Percentiles rank a stretch among this genome's conserved stretches.
phyloP scores from a whole-genome alignment of 2,113 vertebrate species.

The Arvicanthis niloticus region DNA sequence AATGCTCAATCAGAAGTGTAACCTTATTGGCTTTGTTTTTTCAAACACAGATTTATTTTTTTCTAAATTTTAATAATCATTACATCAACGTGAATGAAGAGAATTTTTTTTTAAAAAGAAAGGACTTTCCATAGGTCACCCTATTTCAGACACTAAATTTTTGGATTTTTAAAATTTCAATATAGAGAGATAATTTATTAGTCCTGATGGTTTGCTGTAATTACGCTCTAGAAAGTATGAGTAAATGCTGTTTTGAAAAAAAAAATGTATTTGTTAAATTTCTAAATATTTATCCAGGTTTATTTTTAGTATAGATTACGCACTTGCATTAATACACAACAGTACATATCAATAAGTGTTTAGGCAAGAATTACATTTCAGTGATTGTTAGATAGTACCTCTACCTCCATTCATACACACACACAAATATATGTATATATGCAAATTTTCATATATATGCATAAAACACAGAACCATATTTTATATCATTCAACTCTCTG shows the following conservation, averaged over 20 bases:
- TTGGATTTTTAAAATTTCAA: not conserved
- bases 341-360: not conserved
- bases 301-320: not conserved
- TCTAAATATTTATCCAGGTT: not conserved
- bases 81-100: not conserved
- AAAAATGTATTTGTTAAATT: not conserved
- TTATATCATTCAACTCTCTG: not conserved
- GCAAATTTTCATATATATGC: too few relatives aligned
- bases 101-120: not conserved
- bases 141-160: not conserved
- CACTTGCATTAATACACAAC: not conserved
- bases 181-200: conserved; percentile 1
- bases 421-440: too few relatives aligned
- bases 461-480: not conserved
- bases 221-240: not conserved
- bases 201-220: not conserved
- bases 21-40: not conserved
- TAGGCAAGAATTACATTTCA: not conserved
- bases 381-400: not conserved
- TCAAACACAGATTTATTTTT: not conserved
- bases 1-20: too few relatives aligned
- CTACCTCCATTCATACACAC: not conserved
- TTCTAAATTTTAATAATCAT: not conserved
- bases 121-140: not conserved
- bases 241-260: not conserved